Conservation (phyloP, 2,113 vertebrate genomes). For the Neogale vison region DNA sequence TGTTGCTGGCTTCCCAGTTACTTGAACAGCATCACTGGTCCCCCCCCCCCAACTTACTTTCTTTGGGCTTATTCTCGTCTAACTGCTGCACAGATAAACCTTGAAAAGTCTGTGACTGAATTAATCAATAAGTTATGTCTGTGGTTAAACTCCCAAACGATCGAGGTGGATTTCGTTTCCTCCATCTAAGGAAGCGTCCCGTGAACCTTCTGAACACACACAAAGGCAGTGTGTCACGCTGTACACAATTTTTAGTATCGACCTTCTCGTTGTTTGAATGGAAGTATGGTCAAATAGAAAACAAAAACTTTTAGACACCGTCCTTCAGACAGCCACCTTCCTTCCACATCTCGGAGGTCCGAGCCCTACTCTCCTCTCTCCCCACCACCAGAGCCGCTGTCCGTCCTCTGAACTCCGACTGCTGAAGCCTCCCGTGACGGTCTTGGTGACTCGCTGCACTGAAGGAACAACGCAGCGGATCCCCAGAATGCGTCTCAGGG, state of each 20-base stretch:
- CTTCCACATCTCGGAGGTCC: neutral
- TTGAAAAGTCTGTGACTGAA: neutral
- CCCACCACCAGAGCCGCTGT: neutral
- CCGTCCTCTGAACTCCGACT: neutral
- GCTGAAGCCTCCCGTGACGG: neutral
- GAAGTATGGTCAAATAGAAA: neutral
- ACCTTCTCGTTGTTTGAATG: neutral
- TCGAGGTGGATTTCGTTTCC: neutral
- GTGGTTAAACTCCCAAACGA: neutral
- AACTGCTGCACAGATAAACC: neutral
- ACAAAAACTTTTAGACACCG: neutral
- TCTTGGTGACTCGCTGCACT: neutral
- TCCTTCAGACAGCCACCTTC: neutral
- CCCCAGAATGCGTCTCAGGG: neutral
- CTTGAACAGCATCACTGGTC: neutral
- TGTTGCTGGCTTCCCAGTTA: neutral
- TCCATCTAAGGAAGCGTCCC: neutral
- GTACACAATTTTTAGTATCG: neutral
- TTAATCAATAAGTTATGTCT: neutral
- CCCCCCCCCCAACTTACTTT: neutral
- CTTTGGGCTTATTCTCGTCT: neutral
- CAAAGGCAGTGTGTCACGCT: neutral
- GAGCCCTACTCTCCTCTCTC: neutral
- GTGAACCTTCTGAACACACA: neutral
- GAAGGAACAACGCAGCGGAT: neutral